Evolutionary conservation across 1,140 invertebrate genomes (phyloP), one percentile per base, ranked within the genome.

Genomic region (Proctacanthus coquilletti): DNA sequence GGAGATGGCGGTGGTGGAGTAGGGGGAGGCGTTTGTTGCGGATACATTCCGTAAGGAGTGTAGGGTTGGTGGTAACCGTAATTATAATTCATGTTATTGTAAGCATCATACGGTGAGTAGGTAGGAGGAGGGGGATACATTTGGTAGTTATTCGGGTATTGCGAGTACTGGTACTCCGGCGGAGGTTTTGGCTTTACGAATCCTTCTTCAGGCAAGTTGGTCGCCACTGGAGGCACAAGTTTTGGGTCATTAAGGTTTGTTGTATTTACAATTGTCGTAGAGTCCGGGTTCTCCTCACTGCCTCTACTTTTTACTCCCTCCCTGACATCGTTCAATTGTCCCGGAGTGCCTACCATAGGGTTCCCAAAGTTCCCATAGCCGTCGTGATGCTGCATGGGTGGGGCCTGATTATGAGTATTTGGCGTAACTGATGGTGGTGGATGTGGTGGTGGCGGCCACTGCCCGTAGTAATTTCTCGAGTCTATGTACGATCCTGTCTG

Each of bases 401-500:
- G 34, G n/a, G n/a, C 42, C 44, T 2, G 48, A 42, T n/a, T 50
- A 46, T 0, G 39, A 13, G 23, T 27, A 27, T 27, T 27, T 13
- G 23, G 23, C 13, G 23, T 27, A 27, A 27, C 23, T 13, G 23
- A 8, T 8, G 23, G 23, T 19, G 56, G 54, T 0, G 53, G 49
- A 27, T 34, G 27, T n/a, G 42, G 41, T 37, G 8, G 41, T 17
- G 45, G 45, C 21, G 54, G 56, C 56, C 56, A 59, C 30, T 60
- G 56, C 34, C 54, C 53, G 29, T 60, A 60, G 25, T 58, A 60
- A 44, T 60, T 60, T 31, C 57, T 46, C 5, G 54, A 57, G 27
- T 60, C 57, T 21, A 60, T 60, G 18, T 60, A 60, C 25, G 53
- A 56, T 36, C 56, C 57, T 42, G 71, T 72, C 45, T 71, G 69